Base-by-base conservation (phyloP, 2,888 invertebrate species). In the Balanococcus diminutus region DNA sequence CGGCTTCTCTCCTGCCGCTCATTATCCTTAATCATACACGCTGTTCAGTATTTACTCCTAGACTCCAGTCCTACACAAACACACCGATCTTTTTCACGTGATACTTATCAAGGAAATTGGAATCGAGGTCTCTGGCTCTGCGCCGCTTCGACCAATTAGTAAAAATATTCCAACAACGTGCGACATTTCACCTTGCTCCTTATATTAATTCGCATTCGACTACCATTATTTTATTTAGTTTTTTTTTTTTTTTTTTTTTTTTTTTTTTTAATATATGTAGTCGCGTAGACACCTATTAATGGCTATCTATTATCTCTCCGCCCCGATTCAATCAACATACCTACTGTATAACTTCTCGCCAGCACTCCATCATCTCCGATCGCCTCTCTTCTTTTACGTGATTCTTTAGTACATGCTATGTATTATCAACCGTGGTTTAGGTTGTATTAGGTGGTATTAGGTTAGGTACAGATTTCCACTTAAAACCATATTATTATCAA, bases 121-220 rank as follows among this genome's bases (percentile, higher is more conserved):
- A 79, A 36, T 79, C 75, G 75, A 79, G 75, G 75, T 79, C 75
- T 79, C 4, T 2, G 75, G 36, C 75, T 79, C 4, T 2, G 51
- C 51, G n/a, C 75, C 16, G 25, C 16, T 61, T 22, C 61, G 25
- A 67, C 67, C 67, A 67, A 67, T 67, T 67, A 79, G 75, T 1
- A 31, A 36, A 79, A 79, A 79, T 79, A 79, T 79, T 79, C 75
- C 75, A 79, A 79, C 31, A 36, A 79, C 75, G 75, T 36, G 36
- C 16, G 36, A 36, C 75, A 79, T 79, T 79, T 79, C 75, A 36
- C 75, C 75, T 79, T 79, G 75, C 67, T 67, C 67, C 67, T 14
- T 28, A 28, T 28, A 51, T 19, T 2, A 42, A 1, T 42, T 11
- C 8, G 11, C 11, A 51, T n/a, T 22, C 22, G 56, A 22, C 56